Evolutionary conservation across 2,113 vertebrate genomes (phyloP), one percentile per base, ranked within the genome.

Genomic region (Lates calcarifer): DNA sequence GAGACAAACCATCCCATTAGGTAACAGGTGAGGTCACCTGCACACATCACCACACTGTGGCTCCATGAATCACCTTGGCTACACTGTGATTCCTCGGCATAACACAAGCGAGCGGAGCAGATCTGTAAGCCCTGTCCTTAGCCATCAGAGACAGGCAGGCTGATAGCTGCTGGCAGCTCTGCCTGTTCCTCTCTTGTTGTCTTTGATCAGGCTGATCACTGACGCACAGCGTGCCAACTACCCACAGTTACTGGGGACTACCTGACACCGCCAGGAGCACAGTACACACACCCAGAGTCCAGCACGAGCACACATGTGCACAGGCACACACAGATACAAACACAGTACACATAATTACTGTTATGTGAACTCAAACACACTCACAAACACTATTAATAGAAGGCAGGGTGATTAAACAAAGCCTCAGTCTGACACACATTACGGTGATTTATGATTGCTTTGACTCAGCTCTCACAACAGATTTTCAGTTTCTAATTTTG

Each of bases 151-250:
- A 92, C 85, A 90, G 90, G 88, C 88, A 74, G 76, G 60, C 90
- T 95, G 93, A 95, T 94, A 90, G 90, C 90, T 94, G 93, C 92
- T 93, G 95, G 94, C 95, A 96, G 92, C 92, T 77, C 92, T 91
- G 95, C 93, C 92, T 92, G 94, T 94, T 95, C 93, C 90, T 95
- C 94, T 96, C 90, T 94, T 94, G 91, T 92, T 95, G 94, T 90
- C 95, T 96, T 95, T 96, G 95, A 96, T 96, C 94, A 94, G 77
- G 86, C 92, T 93, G 95, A 95, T 95, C 92, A 93, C 90, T 90
- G 84, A 85, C 47, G 70, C 79, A 87, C 70, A 74, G 71, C 51
- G 39, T 72, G 86, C 81, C 82, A 85, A 76, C 84, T 67, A 74
- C 77, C 64, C 83, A 76, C 81, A 80, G 75, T 66, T 66, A 64